Evolutionary conservation across 2,797 vertebrate genomes (phyloP).

Genomic region (Neostethus bicornis): DNA sequence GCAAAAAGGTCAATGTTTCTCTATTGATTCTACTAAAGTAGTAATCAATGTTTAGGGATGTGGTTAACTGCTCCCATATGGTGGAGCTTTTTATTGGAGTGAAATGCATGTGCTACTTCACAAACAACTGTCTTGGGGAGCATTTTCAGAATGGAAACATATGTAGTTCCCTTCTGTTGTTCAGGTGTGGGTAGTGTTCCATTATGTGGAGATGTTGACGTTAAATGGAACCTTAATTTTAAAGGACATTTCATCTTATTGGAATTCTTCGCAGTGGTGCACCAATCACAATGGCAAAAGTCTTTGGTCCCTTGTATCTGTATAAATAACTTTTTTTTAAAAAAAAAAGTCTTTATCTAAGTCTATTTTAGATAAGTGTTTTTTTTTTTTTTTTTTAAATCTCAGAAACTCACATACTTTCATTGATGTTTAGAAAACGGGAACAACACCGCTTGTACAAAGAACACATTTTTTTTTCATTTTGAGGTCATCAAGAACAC

Average conservation of each 20-base stretch:
- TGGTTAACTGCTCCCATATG: slow-evolving; percentile 62
- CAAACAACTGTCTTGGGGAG: slow-evolving; percentile 59
- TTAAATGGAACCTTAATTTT: slow-evolving; percentile 35
- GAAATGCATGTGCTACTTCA: slow-evolving; percentile 33
- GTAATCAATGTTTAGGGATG: slow-evolving; percentile 55
- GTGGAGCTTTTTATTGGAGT: slow-evolving; percentile 41
- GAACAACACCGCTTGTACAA: too few relatives aligned
- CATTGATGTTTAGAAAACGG: too few relatives aligned
- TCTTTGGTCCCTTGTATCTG: too few relatives aligned
- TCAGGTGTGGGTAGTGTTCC: slow-evolving; percentile 56
- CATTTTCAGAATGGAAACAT: slow-evolving; percentile 59
- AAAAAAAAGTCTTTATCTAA: too few relatives aligned
- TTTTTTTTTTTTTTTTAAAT: too few relatives aligned
- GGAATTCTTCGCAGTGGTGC: slow-evolving; percentile 47
- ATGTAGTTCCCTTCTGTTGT: slow-evolving; percentile 48
- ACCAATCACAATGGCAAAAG: slow-evolving; percentile 1
- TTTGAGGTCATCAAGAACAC: too few relatives aligned
- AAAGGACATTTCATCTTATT: slow-evolving; percentile 29
- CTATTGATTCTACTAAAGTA: slow-evolving; percentile 43
- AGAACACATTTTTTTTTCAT: slow-evolving; percentile 7
- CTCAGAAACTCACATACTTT: too few relatives aligned
- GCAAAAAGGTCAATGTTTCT: slow-evolving; percentile 34
- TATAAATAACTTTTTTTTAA: too few relatives aligned
- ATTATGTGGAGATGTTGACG: slow-evolving; percentile 54
- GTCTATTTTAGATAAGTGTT: too few relatives aligned